phyloP scores from a whole-genome alignment of 2,113 vertebrate species.

The Mionectes macconnelli region DNA sequence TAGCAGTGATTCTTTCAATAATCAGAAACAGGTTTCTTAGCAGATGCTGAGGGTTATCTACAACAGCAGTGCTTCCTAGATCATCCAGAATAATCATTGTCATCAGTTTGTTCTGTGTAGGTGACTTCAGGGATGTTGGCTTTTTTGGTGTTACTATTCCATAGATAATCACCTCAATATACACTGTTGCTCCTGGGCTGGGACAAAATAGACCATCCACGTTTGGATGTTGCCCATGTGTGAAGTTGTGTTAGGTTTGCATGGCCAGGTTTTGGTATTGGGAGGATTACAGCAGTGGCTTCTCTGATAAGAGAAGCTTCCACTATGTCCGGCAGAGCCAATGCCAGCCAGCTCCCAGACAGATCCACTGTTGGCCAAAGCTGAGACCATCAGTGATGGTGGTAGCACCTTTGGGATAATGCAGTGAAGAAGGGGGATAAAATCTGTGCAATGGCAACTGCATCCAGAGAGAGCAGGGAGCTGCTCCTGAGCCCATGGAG shows the following conservation, averaged over 20 bases:
- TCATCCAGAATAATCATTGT: not conserved
- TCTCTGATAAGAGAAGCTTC: not conserved
- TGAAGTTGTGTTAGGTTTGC: not conserved
- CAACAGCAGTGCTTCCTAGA: not conserved
- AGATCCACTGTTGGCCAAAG: not conserved
- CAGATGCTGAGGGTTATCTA: not conserved
- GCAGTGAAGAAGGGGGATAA: not conserved
- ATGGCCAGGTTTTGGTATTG: accelerated
- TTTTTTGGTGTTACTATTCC: not conserved
- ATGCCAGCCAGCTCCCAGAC: accelerated
- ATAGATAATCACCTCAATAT: not conserved
- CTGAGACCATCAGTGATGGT: not conserved
- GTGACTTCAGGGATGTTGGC: not conserved
- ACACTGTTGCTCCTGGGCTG: not conserved
- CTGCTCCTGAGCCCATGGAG: not conserved
- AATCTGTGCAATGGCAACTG: not conserved
- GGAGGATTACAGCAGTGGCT: not conserved
- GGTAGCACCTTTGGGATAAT: not conserved
- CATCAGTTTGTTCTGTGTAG: not conserved
- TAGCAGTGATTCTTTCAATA: not conserved
- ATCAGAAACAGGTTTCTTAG: not conserved
- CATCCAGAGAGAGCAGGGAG: not conserved
- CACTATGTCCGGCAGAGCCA: too few relatives aligned
- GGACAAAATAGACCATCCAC: not conserved
- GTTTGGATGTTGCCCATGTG: not conserved